Evolutionary conservation across 2,113 vertebrate genomes (phyloP).

Genomic region (Saguinus midas): DNA sequence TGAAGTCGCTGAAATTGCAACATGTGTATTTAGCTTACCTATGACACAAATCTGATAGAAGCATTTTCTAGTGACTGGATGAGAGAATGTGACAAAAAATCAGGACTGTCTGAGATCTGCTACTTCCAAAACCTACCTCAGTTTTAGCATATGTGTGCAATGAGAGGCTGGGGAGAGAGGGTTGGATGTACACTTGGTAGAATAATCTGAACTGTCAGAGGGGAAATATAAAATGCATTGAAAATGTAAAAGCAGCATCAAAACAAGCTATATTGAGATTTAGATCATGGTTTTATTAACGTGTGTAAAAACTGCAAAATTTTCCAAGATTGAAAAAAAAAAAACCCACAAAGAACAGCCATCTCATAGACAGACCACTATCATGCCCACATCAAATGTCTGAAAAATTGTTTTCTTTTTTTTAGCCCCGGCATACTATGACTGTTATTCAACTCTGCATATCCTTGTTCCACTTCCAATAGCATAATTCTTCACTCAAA

Average conservation of each 20-base stretch:
- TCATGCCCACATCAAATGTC: too few species aligned
- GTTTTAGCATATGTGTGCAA: not conserved
- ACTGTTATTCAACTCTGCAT: not conserved
- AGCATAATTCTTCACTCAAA: not conserved
- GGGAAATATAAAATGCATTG: not conserved
- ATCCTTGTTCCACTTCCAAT: not conserved
- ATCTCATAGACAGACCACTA: not conserved
- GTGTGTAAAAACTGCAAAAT: not conserved
- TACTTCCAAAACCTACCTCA: not conserved
- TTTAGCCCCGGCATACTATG: fast-evolving
- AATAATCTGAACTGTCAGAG: not conserved
- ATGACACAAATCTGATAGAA: not conserved
- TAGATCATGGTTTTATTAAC: not conserved
- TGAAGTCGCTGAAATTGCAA: not conserved
- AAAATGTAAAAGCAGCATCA: not conserved
- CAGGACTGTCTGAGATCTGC: not conserved
- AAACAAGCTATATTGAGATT: not conserved
- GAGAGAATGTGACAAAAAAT: not conserved
- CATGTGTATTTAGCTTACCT: not conserved
- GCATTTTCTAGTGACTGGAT: not conserved
- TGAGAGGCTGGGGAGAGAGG: not conserved
- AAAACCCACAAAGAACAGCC: not conserved
- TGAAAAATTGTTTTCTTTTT: too few species aligned
- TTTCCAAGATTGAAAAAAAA: not conserved
- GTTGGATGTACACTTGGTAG: not conserved